Evolutionary conservation across 2,797 vertebrate species (phyloP).

Genomic region (Myotis myotis): DNA sequence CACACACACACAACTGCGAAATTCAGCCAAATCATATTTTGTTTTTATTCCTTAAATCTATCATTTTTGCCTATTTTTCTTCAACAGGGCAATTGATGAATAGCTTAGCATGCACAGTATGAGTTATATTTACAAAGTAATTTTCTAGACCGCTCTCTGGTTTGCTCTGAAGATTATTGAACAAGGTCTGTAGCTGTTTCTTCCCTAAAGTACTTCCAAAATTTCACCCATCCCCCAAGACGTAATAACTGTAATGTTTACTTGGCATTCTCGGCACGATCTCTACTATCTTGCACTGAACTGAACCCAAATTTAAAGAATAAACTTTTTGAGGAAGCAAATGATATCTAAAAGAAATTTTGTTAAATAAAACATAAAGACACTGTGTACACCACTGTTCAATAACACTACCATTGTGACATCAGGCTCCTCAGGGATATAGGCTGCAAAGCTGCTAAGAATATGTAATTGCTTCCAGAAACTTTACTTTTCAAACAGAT

Average conservation of each 20-base stretch:
- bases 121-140: not conserved
- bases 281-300: not conserved
- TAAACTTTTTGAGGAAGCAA: not conserved
- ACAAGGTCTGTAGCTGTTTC: not conserved
- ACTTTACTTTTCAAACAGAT: constrained; percentile 31
- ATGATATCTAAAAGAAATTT: not conserved
- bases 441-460: constrained; percentile 26
- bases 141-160: not conserved
- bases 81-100: not conserved
- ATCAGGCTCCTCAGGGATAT: not conserved
- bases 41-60: not conserved
- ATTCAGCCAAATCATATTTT: not conserved
- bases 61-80: not conserved
- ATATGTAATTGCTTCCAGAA: constrained; percentile 24
- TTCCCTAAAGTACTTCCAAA: not conserved
- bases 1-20: not conserved
- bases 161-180: not conserved
- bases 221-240: not conserved
- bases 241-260: not conserved
- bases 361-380: constrained; percentile 32
- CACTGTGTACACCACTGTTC: not conserved
- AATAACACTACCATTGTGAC: not conserved
- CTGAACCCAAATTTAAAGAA: constrained; percentile 28
- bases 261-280: not conserved
- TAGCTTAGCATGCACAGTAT: not conserved